phyloP scores from a whole-genome alignment of 2,797 vertebrate species.

The Ctenopoma kingsleyae region DNA sequence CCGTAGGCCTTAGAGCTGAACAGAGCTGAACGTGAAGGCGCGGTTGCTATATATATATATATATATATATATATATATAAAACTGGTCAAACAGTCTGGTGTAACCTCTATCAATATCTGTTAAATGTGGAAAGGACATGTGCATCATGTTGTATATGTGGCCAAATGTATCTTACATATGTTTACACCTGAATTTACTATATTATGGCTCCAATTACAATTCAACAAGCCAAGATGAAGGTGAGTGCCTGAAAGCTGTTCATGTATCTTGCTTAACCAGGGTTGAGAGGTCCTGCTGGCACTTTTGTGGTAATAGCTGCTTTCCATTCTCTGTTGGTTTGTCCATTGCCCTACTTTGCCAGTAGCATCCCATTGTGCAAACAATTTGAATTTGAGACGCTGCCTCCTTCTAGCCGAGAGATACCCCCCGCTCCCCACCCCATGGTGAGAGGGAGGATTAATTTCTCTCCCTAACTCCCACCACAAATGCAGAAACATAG shows the following conservation, averaged over 20 bases:
- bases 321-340: constrained; percentile 51
- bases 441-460: constrained; percentile 63
- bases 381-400: constrained; percentile 69
- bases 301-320: constrained; percentile 40
- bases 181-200: constrained; percentile 26
- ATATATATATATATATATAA: too few relatives aligned
- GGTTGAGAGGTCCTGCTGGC: constrained; percentile 35
- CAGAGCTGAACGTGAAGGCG: too few relatives aligned
- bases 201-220: constrained; percentile 19
- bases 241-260: constrained; percentile 8
- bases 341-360: constrained; percentile 56
- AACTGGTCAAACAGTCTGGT: background rate
- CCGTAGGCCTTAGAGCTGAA: too few relatives aligned
- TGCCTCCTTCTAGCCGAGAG: constrained; percentile 46
- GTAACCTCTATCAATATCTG: background rate
- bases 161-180: constrained; percentile 3
- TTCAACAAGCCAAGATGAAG: constrained; percentile 14
- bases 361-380: constrained; percentile 59
- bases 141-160: background rate
- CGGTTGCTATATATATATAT: too few relatives aligned
- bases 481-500: constrained; percentile 45
- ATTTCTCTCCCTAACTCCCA: constrained; percentile 53
- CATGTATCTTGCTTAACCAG: constrained; percentile 27
- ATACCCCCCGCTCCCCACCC: constrained; percentile 64
- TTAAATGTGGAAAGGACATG: background rate